These are phyloP conservation scores for Corythornis vintsioides DNA, from an alignment of 2,113 vertebrate species.

Conservation along the genomic window DNA sequence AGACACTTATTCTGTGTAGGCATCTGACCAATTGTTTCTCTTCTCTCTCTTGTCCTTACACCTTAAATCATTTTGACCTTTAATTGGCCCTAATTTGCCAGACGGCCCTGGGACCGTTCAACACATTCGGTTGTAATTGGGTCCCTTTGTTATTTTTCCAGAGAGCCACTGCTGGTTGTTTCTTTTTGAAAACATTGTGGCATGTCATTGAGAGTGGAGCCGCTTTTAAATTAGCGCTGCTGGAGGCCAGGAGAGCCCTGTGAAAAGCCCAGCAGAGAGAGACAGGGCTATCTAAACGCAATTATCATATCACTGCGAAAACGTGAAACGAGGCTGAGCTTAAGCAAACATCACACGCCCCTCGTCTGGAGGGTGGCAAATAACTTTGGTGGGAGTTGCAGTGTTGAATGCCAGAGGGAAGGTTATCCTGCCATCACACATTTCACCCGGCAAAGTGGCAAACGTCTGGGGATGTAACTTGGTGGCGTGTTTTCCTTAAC, in stretches of 20 bases:
- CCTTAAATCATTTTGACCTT: constrained; percentile 77
- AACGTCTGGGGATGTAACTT: background rate
- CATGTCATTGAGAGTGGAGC: constrained; percentile 69
- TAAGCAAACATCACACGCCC: constrained; percentile 74
- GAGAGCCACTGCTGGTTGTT: constrained; percentile 64
- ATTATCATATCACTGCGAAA: constrained; percentile 78
- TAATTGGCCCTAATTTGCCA: constrained; percentile 74
- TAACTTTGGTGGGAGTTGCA: background rate
- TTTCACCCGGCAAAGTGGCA: background rate
- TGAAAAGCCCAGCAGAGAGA: constrained; percentile 61
- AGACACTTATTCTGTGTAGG: constrained; percentile 1
- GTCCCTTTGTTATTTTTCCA: constrained; percentile 75
- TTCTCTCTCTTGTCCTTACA: constrained; percentile 48
- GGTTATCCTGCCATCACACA: background rate
- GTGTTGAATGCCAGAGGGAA: background rate
- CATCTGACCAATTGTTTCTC: constrained; percentile 55
- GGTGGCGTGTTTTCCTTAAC: background rate
- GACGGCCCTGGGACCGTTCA: constrained; percentile 66
- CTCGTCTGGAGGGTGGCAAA: constrained; percentile 32
- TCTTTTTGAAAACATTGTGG: constrained; percentile 63
- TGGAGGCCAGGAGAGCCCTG: constrained; percentile 66
- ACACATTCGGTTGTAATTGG: constrained; percentile 75
- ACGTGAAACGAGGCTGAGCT: constrained; percentile 61
- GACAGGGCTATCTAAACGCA: constrained; percentile 73
- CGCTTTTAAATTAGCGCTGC: constrained; percentile 72